Evolutionary conservation across 2,113 vertebrate genomes (phyloP).

Genomic region (Hiodon alosoides): DNA sequence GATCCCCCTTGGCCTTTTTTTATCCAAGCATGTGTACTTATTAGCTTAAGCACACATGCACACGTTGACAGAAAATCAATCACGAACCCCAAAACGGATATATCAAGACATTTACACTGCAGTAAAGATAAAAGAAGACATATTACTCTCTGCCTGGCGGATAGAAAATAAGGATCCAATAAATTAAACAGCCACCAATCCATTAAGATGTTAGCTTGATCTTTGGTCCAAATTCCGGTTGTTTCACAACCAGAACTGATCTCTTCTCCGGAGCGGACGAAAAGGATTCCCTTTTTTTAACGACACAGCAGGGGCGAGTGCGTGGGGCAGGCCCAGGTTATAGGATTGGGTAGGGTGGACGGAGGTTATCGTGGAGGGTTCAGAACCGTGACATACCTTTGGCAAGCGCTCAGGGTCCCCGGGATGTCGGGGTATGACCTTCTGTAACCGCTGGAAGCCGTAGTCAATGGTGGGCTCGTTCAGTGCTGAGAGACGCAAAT

Average conservation of each 20-base stretch:
- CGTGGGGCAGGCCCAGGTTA: background rate
- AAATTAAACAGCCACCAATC: background rate
- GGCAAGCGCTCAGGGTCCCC: constrained; percentile 91
- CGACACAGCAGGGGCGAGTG: background rate
- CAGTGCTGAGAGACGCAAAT: constrained; percentile 67
- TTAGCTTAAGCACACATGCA: background rate
- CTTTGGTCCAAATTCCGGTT: background rate
- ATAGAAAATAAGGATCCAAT: background rate
- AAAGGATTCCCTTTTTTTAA: background rate
- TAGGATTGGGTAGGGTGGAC: too few relatives aligned
- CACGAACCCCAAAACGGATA: background rate
- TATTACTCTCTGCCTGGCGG: background rate
- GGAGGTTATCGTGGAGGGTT: background rate
- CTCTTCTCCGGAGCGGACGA: background rate
- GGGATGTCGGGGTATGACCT: constrained; percentile 91
- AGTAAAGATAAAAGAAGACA: background rate
- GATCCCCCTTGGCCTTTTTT: too few relatives aligned
- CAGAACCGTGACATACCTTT: constrained; percentile 66
- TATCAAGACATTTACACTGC: too few relatives aligned
- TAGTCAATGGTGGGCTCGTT: constrained; percentile 97
- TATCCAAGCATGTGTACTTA: background rate
- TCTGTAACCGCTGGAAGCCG: constrained; percentile 93
- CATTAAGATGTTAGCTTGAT: background rate
- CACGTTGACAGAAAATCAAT: background rate
- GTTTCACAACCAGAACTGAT: background rate